These are phyloP conservation scores for Sinocyclocheilus rhinocerous DNA, from an alignment of 2,113 vertebrate species.

Conservation along the genomic window DNA sequence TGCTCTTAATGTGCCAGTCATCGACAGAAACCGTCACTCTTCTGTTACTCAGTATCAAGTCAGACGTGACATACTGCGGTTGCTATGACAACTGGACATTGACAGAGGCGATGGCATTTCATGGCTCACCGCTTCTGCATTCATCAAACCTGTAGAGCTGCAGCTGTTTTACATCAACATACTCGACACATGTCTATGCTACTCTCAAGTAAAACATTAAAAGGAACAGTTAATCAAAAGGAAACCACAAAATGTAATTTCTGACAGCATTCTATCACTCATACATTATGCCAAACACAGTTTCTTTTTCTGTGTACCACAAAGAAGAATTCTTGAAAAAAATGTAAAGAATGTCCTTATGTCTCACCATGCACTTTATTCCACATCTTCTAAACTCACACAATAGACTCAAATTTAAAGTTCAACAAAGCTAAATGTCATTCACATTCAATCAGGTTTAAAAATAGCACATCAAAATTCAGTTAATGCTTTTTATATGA, in stretches of 20 bases:
- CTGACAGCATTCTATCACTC: background rate
- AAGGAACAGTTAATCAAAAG: background rate
- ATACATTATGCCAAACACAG: background rate
- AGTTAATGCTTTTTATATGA: no score
- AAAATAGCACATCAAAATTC: no score
- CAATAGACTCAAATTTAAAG: no score
- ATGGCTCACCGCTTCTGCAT: slow-evolving; percentile 19
- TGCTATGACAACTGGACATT: slow-evolving; percentile 46
- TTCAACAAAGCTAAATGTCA: no score
- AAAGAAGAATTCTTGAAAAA: no score
- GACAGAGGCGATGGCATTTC: slow-evolving; percentile 32
- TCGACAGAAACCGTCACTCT: background rate
- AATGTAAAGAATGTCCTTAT: no score
- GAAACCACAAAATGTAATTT: background rate
- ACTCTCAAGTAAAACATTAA: background rate
- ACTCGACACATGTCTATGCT: background rate
- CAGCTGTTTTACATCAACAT: background rate
- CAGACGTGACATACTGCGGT: slow-evolving; percentile 24
- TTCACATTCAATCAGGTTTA: no score
- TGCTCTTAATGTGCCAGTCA: background rate
- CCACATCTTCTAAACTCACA: no score
- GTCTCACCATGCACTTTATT: no score
- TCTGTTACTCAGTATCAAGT: slow-evolving; percentile 25
- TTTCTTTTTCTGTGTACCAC: background rate
- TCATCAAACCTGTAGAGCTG: background rate